These are phyloP conservation scores for Gymnopithys bicolor DNA, from an alignment of 2,797 vertebrate species.

Conservation along the genomic window DNA sequence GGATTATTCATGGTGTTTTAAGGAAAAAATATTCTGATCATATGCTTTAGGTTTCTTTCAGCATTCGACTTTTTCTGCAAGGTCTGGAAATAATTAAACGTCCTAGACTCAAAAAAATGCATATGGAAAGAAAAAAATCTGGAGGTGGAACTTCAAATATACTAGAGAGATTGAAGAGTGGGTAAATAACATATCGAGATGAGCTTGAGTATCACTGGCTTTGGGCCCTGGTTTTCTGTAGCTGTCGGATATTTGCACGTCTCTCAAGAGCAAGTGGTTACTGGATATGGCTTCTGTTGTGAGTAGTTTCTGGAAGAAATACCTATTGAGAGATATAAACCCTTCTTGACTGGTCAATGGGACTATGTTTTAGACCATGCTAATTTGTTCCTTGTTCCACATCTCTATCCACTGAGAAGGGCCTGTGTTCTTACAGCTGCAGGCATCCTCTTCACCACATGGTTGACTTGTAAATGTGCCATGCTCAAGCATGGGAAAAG, in stretches of 20 bases:
- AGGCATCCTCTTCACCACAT: neutral
- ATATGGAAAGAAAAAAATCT: neutral
- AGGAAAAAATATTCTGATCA: neutral
- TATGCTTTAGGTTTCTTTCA: conserved; percentile 33
- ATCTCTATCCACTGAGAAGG: neutral
- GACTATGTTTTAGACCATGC: neutral
- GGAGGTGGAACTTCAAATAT: neutral
- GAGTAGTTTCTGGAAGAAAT: neutral
- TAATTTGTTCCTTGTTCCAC: neutral
- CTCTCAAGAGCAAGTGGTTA: neutral
- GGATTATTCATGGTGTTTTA: conserved; percentile 20
- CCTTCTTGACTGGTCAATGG: neutral
- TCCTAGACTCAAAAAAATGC: neutral
- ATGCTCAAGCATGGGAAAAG: neutral
- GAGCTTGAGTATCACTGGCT: neutral
- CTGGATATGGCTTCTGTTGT: neutral
- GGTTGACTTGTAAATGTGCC: neutral
- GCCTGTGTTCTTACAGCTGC: neutral
- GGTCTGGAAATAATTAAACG: conserved; percentile 46
- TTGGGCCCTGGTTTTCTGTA: neutral
- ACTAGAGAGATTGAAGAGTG: neutral
- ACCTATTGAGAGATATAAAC: neutral
- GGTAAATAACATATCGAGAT: neutral
- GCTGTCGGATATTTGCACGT: neutral
- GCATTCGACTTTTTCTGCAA: neutral